phyloP scores from a whole-genome alignment of 2,888 invertebrate species.

The Eristalis intricaria region DNA sequence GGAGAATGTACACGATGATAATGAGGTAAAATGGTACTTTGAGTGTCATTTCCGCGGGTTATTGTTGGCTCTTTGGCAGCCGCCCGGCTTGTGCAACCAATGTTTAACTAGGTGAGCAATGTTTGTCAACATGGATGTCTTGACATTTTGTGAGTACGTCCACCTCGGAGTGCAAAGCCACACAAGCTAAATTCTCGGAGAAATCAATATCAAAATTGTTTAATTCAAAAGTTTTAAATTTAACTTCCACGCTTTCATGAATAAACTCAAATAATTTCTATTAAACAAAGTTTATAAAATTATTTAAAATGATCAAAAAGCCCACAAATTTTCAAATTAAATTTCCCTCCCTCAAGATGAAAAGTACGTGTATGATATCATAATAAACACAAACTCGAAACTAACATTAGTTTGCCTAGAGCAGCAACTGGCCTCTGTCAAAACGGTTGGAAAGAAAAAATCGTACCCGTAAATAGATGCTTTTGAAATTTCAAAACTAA shows the following conservation, averaged over 20 bases:
- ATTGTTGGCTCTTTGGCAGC: constrained; percentile 23
- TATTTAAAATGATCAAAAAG: neutral
- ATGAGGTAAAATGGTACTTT: constrained; percentile 34
- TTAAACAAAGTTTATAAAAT: too few relatives aligned
- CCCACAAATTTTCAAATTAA: neutral
- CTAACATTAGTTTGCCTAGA: neutral
- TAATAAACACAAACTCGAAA: neutral
- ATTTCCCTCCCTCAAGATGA: neutral
- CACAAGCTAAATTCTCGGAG: too few relatives aligned
- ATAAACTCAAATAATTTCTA: too few relatives aligned
- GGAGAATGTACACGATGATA: constrained; percentile 28
- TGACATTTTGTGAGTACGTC: neutral
- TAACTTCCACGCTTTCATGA: too few relatives aligned
- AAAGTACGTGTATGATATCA: neutral
- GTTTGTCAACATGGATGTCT: neutral
- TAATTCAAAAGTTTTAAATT: too few relatives aligned
- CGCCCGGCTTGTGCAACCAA: neutral
- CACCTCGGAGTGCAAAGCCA: too few relatives aligned
- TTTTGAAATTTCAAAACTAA: constrained; percentile 64
- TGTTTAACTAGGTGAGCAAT: constrained; percentile 21
- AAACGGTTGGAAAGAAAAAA: constrained; percentile 31
- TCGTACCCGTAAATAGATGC: constrained; percentile 10
- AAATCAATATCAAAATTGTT: too few relatives aligned
- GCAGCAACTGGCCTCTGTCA: constrained; percentile 9
- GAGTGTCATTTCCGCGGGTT: constrained; percentile 16